Base-by-base conservation (phyloP, 2,797 vertebrate species). In the Gallinago stenura region DNA sequence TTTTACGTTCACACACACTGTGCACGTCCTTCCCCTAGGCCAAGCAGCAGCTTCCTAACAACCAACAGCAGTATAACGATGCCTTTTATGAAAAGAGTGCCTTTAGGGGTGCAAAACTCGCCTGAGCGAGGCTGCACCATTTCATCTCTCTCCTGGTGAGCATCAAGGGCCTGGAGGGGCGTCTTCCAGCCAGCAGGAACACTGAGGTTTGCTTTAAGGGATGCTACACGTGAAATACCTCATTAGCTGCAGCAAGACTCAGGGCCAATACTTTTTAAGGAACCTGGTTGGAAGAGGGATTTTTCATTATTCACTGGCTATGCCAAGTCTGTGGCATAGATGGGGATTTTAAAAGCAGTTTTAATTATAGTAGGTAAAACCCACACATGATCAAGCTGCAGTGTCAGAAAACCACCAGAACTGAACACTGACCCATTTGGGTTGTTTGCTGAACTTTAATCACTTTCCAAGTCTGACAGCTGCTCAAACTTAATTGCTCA, bases 401-500 rank as follows among this genome's bases (percentile, higher is more conserved):
- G 73, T 72, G 85, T 94, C 95, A 87, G 81, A 90, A 95, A 93
- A 89, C 70, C 86, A 92, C 71, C 86, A 80, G 64, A 94, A 96
- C 83, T 95, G 53, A 92, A 89, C 37, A 57, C 64, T 87, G 95
- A 97, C 96, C 96, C 90, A 16, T 95, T 95, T 71, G 95, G 94
- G 95, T 71, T 95, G 91, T 97, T 94, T 94, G 96, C 78, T 97
- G 96, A 95, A 96, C 95, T 97, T 96, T 92, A 95, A 95, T 95
- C 96, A 92, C 71, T 90, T 95, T 93, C 95, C 95, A 89, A 95
- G 86, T 92, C 95, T 94, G 95, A 96, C 96, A 97, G 96, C 93
- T 96, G 96, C 96, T 97, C 96, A 94, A 97, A 97, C 90, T 96
- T 96, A 97, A 96, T 95, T 96, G 96, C 95, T 96, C 91, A 93